Base-by-base conservation (phyloP, 2,888 invertebrate genomes). In the Melanotus villosus region DNA sequence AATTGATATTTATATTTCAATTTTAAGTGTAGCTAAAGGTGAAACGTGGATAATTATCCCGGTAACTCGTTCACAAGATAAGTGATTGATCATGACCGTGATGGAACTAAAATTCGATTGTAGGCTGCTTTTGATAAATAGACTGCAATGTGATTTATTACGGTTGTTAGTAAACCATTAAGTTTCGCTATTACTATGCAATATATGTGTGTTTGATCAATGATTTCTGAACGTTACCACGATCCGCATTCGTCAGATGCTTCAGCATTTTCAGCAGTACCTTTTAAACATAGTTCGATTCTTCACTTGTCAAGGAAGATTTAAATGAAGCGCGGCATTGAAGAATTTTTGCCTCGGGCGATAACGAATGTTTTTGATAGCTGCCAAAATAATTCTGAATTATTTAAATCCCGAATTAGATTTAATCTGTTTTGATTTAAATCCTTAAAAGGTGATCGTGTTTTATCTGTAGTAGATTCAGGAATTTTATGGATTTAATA, bases 1-100 rank as follows among this genome's bases (percentile, higher is more conserved):
- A 78, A 77, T 78, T 78, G 78, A 78, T 77, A 78, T 77, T 78
- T 78, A 78, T 78, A 78, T 78, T 75, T 78, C 77, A 77, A 78
- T 78, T 76, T 77, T 70, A 75, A 77, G 74, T 73, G 75, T 75
- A 72, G 74, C 76, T 74, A 72, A 74, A 75, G 77, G 77, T 77
- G 76, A 78, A 77, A 75, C 77, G 78, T 78, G 76, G 69, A 64
- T 69, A 73, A 76, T 74, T 75, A 75, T 60, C 43, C 56, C 63
- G 38, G 45, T 64, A 71, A 68, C 59, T 71, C 71, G 72, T 70
- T 70, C 72, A 70, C 50, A 67, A 50, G 63, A 66, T 71, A 71
- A 68, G 71, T 68, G 71, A 71, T 68, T 71, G 68, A 71, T 72
- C 72, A 72, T 72, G 69, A 66, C 65, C 68, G 64, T 69, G 71